Conservation (phyloP, 2,888 invertebrate species). For the Cenopis cana region DNA sequence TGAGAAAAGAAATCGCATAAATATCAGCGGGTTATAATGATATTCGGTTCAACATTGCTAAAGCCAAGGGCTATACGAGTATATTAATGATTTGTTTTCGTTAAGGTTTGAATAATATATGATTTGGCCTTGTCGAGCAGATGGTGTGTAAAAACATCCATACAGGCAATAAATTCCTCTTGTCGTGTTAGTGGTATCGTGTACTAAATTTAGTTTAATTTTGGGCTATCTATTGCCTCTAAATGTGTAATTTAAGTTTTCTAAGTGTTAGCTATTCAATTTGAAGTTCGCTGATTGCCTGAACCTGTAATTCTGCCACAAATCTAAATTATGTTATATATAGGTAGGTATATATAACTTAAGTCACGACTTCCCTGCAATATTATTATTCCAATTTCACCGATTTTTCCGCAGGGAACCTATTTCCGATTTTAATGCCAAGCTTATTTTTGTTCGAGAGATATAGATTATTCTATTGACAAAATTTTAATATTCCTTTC, state of each 20-base stretch:
- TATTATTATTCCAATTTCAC: slow-evolving; percentile 22
- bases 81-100: too few species aligned
- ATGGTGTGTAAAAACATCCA: background rate
- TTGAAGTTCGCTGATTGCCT: slow-evolving; percentile 1
- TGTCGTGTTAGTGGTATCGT: background rate
- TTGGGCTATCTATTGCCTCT: slow-evolving; percentile 12
- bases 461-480: slow-evolving; percentile 35
- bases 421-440: slow-evolving; percentile 34
- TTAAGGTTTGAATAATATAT: too few species aligned
- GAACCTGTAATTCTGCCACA: slow-evolving; percentile 16
- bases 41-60: too few species aligned
- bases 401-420: background rate
- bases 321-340: slow-evolving; percentile 5
- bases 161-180: background rate
- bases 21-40: too few species aligned
- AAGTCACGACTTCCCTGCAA: background rate
- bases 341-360: background rate
- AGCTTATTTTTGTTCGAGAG: slow-evolving; percentile 31
- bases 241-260: slow-evolving; percentile 47
- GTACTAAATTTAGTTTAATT: slow-evolving; percentile 7
- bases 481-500: slow-evolving; percentile 40
- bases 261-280: slow-evolving; percentile 19
- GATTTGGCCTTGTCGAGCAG: too few species aligned
- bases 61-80: too few species aligned
- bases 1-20: too few species aligned